Evolutionary conservation across 2,797 vertebrate species (phyloP).

Genomic region (Eidolon dupreanum): DNA sequence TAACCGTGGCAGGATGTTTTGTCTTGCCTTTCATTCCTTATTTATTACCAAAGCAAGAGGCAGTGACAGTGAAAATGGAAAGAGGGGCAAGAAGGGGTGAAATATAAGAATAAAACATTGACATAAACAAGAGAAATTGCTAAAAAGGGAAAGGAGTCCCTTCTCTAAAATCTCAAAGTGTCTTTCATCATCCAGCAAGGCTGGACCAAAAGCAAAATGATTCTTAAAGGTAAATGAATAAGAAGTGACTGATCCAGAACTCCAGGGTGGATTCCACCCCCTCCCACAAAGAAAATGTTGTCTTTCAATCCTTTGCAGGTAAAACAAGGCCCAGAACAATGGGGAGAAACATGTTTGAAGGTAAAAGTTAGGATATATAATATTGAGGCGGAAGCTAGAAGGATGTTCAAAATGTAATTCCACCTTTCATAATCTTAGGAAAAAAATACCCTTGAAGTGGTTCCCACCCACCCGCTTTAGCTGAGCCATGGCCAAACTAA

Average conservation of each 20-base stretch:
- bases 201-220: not conserved
- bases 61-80: slow-evolving; percentile 60
- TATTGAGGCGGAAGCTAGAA: slow-evolving; percentile 1
- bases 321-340: not conserved
- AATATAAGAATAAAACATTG: not conserved
- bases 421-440: not conserved
- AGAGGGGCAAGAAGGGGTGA: slow-evolving; percentile 39
- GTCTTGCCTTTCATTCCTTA: slow-evolving; percentile 62
- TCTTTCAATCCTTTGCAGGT: not conserved
- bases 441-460: not conserved
- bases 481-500: not conserved
- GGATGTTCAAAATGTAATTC: not conserved
- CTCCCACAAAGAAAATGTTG: not conserved
- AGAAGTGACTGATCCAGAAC: slow-evolving; percentile 19
- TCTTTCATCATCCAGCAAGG: slow-evolving; percentile 17
- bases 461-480: not conserved
- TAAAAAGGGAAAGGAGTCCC: slow-evolving; percentile 44
- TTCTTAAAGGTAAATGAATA: slow-evolving; percentile 61
- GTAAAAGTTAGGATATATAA: not conserved
- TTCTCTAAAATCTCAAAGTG: not conserved
- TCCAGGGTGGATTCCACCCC: not conserved
- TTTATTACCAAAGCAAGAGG: slow-evolving; percentile 64
- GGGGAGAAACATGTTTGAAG: not conserved
- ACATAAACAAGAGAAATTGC: not conserved
- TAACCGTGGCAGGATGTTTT: not conserved